Base-by-base conservation (phyloP, 2,888 invertebrate species). In the Lepetodrilus schrolli region DNA sequence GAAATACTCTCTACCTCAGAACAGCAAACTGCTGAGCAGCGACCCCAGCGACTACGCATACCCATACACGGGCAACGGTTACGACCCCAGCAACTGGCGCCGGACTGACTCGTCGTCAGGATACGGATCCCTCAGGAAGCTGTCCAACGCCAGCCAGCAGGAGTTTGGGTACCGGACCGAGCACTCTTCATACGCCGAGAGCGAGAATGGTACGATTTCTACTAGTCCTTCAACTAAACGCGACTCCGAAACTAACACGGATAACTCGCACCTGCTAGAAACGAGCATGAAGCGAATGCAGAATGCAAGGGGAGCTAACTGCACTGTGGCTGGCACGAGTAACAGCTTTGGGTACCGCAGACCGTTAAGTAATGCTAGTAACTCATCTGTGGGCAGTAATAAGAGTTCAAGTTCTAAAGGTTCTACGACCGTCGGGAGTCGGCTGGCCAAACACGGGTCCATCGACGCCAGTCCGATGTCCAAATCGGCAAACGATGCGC, bases 201-300 rank as follows among this genome's bases (percentile, higher is more conserved):
- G 73, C 69, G 70, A 75, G 30, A 78, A 79, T 20, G 78, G 79
- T 26, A 74, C 74, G 8, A 81, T 80, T 71, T 81, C 83, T 13
- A 68, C 72, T 0, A 66, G 58, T 21, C 68, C 72, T 5, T 81
- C 79, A 30, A 81, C 79, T 37, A 87, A 87, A 80, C 82, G 85
- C 72, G 89, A 89, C 80, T 85, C 84, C 4, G 89, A 89, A 78
- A 89, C 88, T 26, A 89, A 89, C 80, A 89, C 89, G 4, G 90
- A 88, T 49, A 87, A 87, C 71, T 88, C 87, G 4, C 85, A 84
- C 77, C 77, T 88, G 71, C 73, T 87, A 74, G 86, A 87, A 49
- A 79, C 84, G 10, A 86, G 82, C 72, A 83, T 87, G 82, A 81
- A 84, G 66, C 81, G 83, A 73, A 84, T 85, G 78, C 85, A 86